A percentile compares a stretch with the other conserved stretches of the same genome.
These are phyloP conservation scores for Torymus auratus DNA, from an alignment of 2,888 invertebrate genomes.

Conservation along the genomic window DNA sequence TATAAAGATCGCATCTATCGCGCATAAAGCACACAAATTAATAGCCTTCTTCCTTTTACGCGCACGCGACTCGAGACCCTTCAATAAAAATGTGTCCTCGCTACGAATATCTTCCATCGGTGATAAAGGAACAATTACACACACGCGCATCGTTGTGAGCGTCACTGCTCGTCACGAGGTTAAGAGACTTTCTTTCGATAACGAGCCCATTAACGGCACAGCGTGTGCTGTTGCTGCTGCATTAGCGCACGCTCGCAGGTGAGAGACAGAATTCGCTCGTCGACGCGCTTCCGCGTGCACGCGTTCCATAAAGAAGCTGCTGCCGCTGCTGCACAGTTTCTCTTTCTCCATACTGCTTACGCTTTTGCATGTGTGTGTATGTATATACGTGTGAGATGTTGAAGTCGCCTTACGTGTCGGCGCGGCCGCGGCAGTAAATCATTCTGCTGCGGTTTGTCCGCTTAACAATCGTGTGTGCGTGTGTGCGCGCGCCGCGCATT, in stretches of 20 bases:
- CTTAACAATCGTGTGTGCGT: conserved; percentile 61
- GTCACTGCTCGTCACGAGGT: conserved; percentile 22
- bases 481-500: conserved; percentile 54
- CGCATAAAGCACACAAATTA: not conserved
- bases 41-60: not conserved
- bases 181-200: conserved; percentile 59
- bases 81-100: too few relatives aligned
- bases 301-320: conserved; percentile 31
- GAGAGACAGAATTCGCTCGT: conserved; percentile 64
- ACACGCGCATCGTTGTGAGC: conserved; percentile 7
- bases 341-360: not conserved
- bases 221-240: not conserved
- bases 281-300: conserved; percentile 63
- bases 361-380: conserved; percentile 9
- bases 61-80: too few relatives aligned
- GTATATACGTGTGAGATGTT: not conserved
- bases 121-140: not conserved
- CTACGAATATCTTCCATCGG: too few relatives aligned
- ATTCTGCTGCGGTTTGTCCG: conserved; percentile 62
- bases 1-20: conserved; percentile 38
- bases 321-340: not conserved
- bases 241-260: conserved; percentile 45
- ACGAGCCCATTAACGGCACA: conserved; percentile 58
- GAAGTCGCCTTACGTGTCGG: conserved; percentile 27
- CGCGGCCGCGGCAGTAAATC: conserved; percentile 60